Conservation (phyloP, 2,888 invertebrate genomes). For the Megastigmus dorsalis region DNA sequence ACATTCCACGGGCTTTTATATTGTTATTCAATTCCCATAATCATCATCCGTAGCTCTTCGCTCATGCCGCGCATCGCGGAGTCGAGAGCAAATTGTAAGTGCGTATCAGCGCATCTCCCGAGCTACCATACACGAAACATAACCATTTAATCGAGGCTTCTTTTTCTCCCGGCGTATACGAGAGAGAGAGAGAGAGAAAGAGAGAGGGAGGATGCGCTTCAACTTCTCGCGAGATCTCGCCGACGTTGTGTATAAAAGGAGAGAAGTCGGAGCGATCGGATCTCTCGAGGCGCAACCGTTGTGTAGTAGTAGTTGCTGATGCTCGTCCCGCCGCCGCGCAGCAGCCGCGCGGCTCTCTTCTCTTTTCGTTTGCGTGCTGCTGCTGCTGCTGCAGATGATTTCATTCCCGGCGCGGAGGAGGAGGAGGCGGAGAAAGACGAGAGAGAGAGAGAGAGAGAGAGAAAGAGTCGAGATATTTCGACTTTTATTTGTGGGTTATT, state of each 20-base stretch:
- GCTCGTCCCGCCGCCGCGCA: neutral
- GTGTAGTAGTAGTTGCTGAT: too few species aligned
- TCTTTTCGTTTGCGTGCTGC: constrained; percentile 15
- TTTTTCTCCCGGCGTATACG: too few species aligned
- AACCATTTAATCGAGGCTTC: constrained; percentile 35
- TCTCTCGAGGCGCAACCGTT: too few species aligned
- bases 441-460: constrained; percentile 6
- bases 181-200: too few species aligned
- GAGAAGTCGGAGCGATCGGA: neutral
- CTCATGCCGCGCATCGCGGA: neutral
- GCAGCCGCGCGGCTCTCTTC: constrained; percentile 21
- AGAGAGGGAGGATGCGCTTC: neutral
- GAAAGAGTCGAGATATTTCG: constrained; percentile 11
- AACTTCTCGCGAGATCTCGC: neutral
- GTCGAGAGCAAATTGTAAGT: constrained; percentile 1
- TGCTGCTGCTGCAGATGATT: constrained; percentile 24
- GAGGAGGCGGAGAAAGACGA: neutral
- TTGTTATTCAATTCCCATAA: neutral
- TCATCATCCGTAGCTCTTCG: neutral
- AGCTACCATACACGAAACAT: neutral
- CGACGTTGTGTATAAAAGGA: neutral
- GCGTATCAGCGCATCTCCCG: constrained; percentile 18
- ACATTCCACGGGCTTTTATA: too few species aligned
- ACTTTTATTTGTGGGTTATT: constrained; percentile 35
- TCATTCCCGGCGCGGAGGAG: neutral